Evolutionary conservation across 2,113 vertebrate genomes (phyloP).

Genomic region (Hippopotamus amphibius): DNA sequence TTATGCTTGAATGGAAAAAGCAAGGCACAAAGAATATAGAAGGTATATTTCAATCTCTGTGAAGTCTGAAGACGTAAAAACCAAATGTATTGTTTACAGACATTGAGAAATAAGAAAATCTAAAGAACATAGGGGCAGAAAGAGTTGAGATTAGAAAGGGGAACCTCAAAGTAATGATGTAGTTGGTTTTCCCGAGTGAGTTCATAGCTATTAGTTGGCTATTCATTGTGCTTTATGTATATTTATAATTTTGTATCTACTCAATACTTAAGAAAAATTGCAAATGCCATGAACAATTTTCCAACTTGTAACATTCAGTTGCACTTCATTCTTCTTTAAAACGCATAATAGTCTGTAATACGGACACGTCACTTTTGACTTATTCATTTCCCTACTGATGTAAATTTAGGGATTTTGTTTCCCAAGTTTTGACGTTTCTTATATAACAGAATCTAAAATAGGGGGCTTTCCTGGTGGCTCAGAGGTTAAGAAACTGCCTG

Average conservation of each 20-base stretch:
- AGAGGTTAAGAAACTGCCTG: too few species aligned
- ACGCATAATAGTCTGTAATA: neutral
- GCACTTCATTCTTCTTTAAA: neutral
- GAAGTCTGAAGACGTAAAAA: neutral
- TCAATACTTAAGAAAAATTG: neutral
- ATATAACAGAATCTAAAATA: neutral
- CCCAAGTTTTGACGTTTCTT: neutral
- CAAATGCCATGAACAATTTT: neutral
- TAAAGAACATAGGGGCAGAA: neutral
- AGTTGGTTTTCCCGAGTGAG: neutral
- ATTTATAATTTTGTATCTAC: neutral
- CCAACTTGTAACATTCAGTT: neutral
- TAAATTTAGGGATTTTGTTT: neutral
- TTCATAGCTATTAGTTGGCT: neutral
- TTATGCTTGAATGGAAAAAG: neutral
- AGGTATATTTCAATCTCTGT: neutral
- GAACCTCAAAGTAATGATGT: neutral
- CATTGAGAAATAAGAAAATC: neutral
- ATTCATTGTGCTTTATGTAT: neutral
- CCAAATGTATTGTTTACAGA: neutral
- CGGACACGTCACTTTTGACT: neutral
- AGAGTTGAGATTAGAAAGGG: neutral
- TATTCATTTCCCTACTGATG: neutral
- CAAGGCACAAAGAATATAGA: neutral
- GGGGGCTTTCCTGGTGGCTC: too few species aligned